These are phyloP conservation scores for Pseudorasbora parva DNA, from an alignment of 2,113 vertebrate genomes.

Conservation along the genomic window DNA sequence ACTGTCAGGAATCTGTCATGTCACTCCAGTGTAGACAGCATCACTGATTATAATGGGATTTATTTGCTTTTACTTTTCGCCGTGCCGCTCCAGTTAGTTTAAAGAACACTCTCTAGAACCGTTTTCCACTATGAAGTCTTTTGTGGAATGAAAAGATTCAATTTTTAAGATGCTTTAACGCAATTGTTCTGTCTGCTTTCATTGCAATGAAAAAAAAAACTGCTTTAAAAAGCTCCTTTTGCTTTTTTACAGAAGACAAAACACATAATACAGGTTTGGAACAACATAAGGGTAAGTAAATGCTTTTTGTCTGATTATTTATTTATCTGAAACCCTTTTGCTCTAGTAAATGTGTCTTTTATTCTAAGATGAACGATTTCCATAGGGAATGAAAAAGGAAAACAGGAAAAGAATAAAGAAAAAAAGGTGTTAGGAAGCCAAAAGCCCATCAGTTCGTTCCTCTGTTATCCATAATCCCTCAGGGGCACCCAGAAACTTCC, in stretches of 20 bases:
- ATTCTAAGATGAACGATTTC: neutral
- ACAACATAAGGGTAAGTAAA: neutral
- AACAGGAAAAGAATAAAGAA: neutral
- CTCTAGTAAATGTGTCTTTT: neutral
- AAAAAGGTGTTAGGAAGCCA: constrained; percentile 31
- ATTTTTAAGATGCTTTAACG: neutral
- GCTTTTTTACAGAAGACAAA: neutral
- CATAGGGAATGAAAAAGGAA: neutral
- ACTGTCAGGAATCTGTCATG: no score
- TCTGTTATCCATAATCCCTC: constrained; percentile 31
- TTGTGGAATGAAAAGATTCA: neutral
- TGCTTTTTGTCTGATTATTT: neutral
- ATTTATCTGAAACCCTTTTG: neutral
- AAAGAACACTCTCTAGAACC: no score
- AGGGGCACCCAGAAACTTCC: constrained; percentile 25
- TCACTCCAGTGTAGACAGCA: no score
- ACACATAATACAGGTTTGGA: neutral
- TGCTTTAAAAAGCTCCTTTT: neutral
- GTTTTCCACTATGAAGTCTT: neutral
- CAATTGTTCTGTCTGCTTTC: neutral
- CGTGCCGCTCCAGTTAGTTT: no score
- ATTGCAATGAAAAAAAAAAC: neutral
- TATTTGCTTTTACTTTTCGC: no score
- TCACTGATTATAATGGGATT: no score
- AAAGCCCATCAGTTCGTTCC: constrained; percentile 32